Evolutionary conservation across 1,140 invertebrate species (phyloP).

Genomic region (Propsilocerus akamusi): DNA sequence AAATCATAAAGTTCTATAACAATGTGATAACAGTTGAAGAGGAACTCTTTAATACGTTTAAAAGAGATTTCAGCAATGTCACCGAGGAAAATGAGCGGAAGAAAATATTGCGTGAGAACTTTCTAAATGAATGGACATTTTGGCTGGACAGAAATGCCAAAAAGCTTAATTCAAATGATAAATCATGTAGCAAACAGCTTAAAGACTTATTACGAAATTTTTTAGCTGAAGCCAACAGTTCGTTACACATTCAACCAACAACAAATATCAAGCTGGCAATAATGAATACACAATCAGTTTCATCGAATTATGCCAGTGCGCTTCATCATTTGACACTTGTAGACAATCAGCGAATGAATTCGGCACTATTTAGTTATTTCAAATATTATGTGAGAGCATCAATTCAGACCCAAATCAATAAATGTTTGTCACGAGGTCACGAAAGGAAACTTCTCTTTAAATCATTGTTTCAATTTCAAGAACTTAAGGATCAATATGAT

Average conservation of each 20-base stretch:
- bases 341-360: no score
- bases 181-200: no score
- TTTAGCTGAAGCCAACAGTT: neutral
- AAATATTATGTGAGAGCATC: neutral
- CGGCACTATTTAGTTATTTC: no score
- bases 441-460: neutral
- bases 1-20: conserved; percentile 8
- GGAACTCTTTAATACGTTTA: conserved; percentile 7
- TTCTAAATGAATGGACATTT: conserved; percentile 9
- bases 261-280: neutral
- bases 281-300: neutral
- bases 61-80: conserved; percentile 5
- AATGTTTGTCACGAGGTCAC: neutral
- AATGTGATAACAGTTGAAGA: conserved; percentile 8
- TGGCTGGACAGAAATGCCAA: conserved; percentile 8
- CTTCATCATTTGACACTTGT: neutral
- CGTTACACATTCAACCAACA: neutral
- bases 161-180: no score
- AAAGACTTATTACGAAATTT: neutral
- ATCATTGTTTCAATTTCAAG: neutral
- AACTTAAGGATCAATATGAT: neutral
- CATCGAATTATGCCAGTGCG: neutral
- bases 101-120: conserved; percentile 6
- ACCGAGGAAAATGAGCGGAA: conserved; percentile 4
- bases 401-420: neutral